Base-by-base conservation (phyloP, 1,140 invertebrate genomes). In the Tetragnatha versicolor region DNA sequence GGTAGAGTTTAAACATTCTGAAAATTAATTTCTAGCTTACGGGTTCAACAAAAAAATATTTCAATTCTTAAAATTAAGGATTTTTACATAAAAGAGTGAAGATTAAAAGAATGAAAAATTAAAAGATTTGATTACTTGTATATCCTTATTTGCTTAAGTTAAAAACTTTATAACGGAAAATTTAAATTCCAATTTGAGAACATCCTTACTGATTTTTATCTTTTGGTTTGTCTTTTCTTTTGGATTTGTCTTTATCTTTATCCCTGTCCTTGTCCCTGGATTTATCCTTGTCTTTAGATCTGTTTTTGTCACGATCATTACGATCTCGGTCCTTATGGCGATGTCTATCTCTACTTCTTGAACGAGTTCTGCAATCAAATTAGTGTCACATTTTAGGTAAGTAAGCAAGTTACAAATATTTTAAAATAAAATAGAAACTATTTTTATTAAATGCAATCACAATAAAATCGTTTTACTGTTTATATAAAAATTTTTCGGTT, bases 211-310 rank as follows among this genome's bases (percentile, higher is more conserved):
- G 17, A 63, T 31, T 39, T 80, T 69, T 55, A 37, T 63, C 14
- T 29, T 63, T 10, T 42, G 14, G n/a, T 68, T 37, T 66, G 61
- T 17, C 29, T 61, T 70, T 65, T 14, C 39, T 39, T 83, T 82
- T 81, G 84, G 84, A 78, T 83, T 81, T 61, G 80, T 84, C 31
- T 88, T 86, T 58, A 86, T 84, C 25, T 60, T 53, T 79, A 27
- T 37, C 29, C 66, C 63, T 81, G 85, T 84, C 35, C 88, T 86
- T 60, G 85, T 84, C 33, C 60, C 49, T 65, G 12, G 53, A 27
- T 66, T 77, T 81, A 42, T 79, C 79, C 79, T 73, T 69, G 14
- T 47, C 53, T 55, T 66, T 76, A 10, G 25, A 17, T 37, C 69
- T 58, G 31, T 72, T 55, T 14, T 73, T 66, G 12, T 69, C 51